These are phyloP conservation scores for Ctenopoma kingsleyae DNA, from an alignment of 2,797 vertebrate species.

Conservation along the genomic window DNA sequence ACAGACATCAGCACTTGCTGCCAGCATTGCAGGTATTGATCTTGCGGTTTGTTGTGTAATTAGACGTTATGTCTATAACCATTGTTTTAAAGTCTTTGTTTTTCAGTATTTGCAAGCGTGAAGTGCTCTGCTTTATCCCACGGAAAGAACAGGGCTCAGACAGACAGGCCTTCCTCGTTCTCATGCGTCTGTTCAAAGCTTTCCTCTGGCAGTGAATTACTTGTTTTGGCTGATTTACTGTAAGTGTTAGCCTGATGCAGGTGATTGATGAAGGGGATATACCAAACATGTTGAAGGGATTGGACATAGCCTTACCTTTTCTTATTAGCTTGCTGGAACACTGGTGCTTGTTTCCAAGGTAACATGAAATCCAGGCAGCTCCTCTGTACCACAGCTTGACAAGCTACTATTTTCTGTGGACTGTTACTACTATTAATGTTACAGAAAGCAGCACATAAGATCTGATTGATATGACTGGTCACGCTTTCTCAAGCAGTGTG, in stretches of 20 bases:
- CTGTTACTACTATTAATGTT: conserved; percentile 38
- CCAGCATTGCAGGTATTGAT: conserved; percentile 27
- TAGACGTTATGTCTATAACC: conserved; percentile 42
- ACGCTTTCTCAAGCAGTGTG: neutral
- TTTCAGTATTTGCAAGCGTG: conserved; percentile 14
- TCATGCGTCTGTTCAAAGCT: conserved; percentile 32
- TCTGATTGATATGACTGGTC: conserved; percentile 19
- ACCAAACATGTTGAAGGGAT: conserved; percentile 52
- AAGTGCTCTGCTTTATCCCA: conserved; percentile 26
- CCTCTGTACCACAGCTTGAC: conserved; percentile 43
- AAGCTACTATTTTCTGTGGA: conserved; percentile 51
- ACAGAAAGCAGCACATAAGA: conserved; percentile 29
- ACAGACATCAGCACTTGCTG: neutral
- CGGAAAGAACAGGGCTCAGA: conserved; percentile 21
- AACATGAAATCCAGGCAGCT: conserved; percentile 66
- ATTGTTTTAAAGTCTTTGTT: conserved; percentile 52
- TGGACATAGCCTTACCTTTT: conserved; percentile 59
- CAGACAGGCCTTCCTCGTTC: conserved; percentile 19
- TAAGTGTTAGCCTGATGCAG: conserved; percentile 45
- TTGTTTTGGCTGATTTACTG: conserved; percentile 61
- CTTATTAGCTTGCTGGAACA: conserved; percentile 51
- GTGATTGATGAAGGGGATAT: conserved; percentile 66
- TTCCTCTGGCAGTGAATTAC: conserved; percentile 40
- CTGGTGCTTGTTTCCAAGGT: conserved; percentile 75
- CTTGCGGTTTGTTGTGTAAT: conserved; percentile 36